Evolutionary conservation across 2,888 invertebrate species (phyloP).

Genomic region (Epinotia demarniana): DNA sequence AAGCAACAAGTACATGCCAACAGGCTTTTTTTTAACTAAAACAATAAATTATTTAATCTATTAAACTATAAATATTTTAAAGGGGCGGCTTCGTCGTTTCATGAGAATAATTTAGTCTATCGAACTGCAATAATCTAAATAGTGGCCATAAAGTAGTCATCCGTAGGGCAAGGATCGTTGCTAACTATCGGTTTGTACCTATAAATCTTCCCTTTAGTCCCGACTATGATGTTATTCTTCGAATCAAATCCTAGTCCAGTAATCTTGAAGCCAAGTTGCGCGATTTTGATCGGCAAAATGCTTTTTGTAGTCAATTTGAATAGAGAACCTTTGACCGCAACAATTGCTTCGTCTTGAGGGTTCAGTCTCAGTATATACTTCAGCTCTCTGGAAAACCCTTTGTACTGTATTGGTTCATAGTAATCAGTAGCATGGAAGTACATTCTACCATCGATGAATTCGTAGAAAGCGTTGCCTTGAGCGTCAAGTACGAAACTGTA

Average conservation of each 20-base stretch:
- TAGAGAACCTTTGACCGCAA: constrained; percentile 74
- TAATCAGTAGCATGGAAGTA: constrained; percentile 73
- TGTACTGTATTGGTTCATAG: constrained; percentile 76
- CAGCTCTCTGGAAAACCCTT: constrained; percentile 75
- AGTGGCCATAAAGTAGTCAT: constrained; percentile 77
- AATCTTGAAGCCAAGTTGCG: constrained; percentile 74
- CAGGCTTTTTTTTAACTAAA: not conserved
- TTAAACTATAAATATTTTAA: not conserved
- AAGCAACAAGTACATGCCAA: not conserved
- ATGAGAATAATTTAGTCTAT: too few species aligned
- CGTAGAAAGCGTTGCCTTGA: constrained; percentile 75
- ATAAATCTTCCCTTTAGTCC: constrained; percentile 79
- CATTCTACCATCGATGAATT: constrained; percentile 74
- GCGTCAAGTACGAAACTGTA: constrained; percentile 73
- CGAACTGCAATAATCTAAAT: constrained; percentile 57
- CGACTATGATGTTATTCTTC: constrained; percentile 74
- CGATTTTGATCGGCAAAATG: constrained; percentile 73
- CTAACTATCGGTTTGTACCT: constrained; percentile 71
- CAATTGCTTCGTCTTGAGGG: constrained; percentile 72
- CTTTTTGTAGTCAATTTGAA: constrained; percentile 68
- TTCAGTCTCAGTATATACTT: constrained; percentile 74
- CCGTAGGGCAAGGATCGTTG: constrained; percentile 73
- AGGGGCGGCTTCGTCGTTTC: not conserved
- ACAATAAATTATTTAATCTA: too few species aligned
- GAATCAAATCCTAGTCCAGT: constrained; percentile 74